Base-by-base conservation (phyloP, 2,797 vertebrate species). In the Mus spretus region DNA sequence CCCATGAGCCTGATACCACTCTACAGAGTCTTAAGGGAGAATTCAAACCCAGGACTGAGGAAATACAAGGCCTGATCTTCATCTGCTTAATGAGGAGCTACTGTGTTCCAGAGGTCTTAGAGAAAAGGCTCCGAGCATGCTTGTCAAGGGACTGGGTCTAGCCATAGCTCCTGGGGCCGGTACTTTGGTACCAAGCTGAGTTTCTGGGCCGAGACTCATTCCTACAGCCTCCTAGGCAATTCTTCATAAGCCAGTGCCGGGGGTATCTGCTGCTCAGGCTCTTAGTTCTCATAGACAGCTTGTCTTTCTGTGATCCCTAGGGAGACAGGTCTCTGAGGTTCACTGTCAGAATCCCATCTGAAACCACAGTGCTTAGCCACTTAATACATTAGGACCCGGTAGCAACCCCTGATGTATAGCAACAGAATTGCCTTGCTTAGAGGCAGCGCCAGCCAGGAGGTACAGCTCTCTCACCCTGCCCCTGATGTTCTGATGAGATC, bases 401-500 rank as follows among this genome's bases (percentile, higher is more conserved):
- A 40, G 22, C 65, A 40, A 6, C 20, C 65, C 24, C 44, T 24
- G 37, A 15, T 1, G 0, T 15, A 8, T 13, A 59, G 22, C 1
- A 50, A 1, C 3, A 20, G 20, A 40, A 55, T 26, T 17, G 13
- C 10, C 37, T n/a, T 40, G 2, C 0, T 6, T 47, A 31, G 6
- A 17, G 26, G 6, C 50, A 31, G 65, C 17, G 34, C 80, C 67
- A 22, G 17, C 13, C 28, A 28, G 31, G 20, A 12, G 44, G 53
- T n/a, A 22, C 19, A 6, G 22, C 3, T 47, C 31, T 40, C 24
- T 34, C 12, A 2, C 82, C n/a, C 37, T 2, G 6, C 14, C 4
- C n/a, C 47, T 7, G 14, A 7, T 0, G 14, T 47, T 59, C 37
- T 22, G 15, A 22, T 12, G 15, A 20, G 13, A 26, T 19, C 34